Evolutionary conservation across 2,888 invertebrate genomes (phyloP).

Genomic region (Acleris sparsana): DNA sequence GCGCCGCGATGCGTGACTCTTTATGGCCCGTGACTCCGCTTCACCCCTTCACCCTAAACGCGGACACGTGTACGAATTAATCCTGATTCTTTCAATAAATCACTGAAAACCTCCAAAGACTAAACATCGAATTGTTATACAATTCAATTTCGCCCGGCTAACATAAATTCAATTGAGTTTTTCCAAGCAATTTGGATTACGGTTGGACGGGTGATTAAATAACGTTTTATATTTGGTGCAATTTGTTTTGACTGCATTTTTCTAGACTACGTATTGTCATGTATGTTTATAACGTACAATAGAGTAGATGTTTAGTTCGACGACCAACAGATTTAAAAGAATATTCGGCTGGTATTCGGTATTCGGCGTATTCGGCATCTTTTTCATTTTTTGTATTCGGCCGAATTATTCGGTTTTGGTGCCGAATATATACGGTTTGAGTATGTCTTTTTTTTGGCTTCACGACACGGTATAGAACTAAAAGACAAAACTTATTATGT

Average conservation of each 20-base stretch:
- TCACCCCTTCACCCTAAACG: slow-evolving; percentile 77
- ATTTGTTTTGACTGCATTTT: not conserved
- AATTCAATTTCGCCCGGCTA: slow-evolving; percentile 53
- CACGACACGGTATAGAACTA: no score
- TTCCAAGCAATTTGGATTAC: slow-evolving; percentile 43
- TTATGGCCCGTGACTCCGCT: slow-evolving; percentile 43
- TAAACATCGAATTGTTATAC: slow-evolving; percentile 61
- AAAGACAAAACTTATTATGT: no score
- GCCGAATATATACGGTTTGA: no score
- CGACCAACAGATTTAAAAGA: no score
- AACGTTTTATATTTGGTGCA: not conserved
- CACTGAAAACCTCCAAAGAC: slow-evolving; percentile 45
- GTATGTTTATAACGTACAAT: no score
- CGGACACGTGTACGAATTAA: slow-evolving; percentile 80
- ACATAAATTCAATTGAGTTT: slow-evolving; percentile 46
- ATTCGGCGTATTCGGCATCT: no score
- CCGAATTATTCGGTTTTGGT: no score
- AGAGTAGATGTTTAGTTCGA: no score
- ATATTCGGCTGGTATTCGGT: no score
- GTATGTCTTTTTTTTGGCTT: no score
- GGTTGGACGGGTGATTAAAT: slow-evolving; percentile 34
- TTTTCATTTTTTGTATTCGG: no score
- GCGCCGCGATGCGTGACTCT: slow-evolving; percentile 74
- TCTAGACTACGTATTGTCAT: not conserved
- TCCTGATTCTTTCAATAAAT: slow-evolving; percentile 68